Percentiles rank a stretch among this genome's conserved stretches.
phyloP scores from a whole-genome alignment of 2,113 vertebrate species.

The Heptranchias perlo region DNA sequence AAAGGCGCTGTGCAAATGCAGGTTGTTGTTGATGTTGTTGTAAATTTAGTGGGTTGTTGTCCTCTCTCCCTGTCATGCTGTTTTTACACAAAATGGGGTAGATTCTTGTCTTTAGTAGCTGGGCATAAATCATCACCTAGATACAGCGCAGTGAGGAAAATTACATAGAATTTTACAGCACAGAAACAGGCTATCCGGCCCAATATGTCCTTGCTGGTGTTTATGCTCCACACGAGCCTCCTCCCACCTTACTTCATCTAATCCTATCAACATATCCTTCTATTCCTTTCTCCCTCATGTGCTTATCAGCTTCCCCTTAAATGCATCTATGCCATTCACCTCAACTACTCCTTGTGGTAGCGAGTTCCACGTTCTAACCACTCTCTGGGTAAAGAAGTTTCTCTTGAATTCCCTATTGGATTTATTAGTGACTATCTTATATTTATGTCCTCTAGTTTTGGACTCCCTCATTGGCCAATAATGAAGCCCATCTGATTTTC shows the following conservation, averaged over 20 bases:
- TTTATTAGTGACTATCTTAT: too few species aligned
- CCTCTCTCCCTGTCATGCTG: neutral
- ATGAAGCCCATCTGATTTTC: too few species aligned
- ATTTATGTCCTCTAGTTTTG: too few species aligned
- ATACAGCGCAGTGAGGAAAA: neutral
- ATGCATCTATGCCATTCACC: neutral
- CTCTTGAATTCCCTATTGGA: too few species aligned
- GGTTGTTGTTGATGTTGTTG: too few species aligned
- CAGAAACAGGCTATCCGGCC: neutral
- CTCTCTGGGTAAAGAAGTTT: too few species aligned
- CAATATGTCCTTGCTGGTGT: neutral
- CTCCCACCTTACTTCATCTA: neutral
- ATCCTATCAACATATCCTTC: neutral
- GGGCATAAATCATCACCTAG: neutral
- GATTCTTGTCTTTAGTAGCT: neutral
- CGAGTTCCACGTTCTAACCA: too few species aligned
- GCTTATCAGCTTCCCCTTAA: neutral
- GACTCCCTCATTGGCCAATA: too few species aligned
- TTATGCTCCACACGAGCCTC: neutral
- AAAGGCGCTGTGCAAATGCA: too few species aligned
- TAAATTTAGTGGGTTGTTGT: neutral
- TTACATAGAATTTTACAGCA: neutral
- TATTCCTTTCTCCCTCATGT: neutral
- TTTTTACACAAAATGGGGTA: neutral
- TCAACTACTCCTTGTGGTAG: too few species aligned